phyloP scores from a whole-genome alignment of 2,797 vertebrate genomes.

The Melanotaenia maccullochi region DNA sequence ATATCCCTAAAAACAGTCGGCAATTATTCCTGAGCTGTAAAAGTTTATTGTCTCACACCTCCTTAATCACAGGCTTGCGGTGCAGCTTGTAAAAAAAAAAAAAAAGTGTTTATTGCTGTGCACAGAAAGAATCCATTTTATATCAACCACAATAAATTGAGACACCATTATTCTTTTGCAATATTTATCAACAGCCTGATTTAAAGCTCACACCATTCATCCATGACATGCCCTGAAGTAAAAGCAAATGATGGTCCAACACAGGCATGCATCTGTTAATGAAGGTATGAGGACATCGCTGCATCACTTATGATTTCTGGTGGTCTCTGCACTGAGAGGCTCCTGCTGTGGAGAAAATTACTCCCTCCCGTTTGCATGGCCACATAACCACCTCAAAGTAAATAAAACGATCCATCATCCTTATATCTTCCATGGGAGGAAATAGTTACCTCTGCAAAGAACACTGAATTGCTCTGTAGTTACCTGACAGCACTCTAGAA shows the following conservation, averaged over 20 bases:
- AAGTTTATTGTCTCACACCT: slow-evolving; percentile 67
- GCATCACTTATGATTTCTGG: slow-evolving; percentile 39
- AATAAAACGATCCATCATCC: slow-evolving; percentile 57
- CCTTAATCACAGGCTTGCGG: slow-evolving; percentile 69
- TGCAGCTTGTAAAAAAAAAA: slow-evolving; percentile 70
- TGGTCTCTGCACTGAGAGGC: slow-evolving; percentile 32
- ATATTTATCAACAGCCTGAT: slow-evolving; percentile 48
- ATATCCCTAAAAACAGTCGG: slow-evolving; percentile 59
- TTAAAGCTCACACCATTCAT: slow-evolving; percentile 28
- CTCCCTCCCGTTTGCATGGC: slow-evolving; percentile 54
- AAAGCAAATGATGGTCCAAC: slow-evolving; percentile 19
- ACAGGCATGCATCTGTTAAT: slow-evolving; percentile 43
- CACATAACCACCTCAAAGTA: slow-evolving; percentile 49
- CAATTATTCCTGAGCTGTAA: slow-evolving; percentile 71
- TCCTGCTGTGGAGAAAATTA: slow-evolving; percentile 56
- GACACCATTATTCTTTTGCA: slow-evolving; percentile 23
- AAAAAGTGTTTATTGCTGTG: slow-evolving; percentile 30
- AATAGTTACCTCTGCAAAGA: slow-evolving; percentile 46
- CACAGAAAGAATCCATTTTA: slow-evolving; percentile 52
- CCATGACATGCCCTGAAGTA: slow-evolving; percentile 12
- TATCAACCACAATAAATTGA: slow-evolving; percentile 50
- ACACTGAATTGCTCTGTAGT: slow-evolving; percentile 31
- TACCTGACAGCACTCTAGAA: slow-evolving; percentile 23
- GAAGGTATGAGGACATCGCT: slow-evolving; percentile 30
- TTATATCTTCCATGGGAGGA: slow-evolving; percentile 54